Base-by-base conservation (phyloP, 2,797 vertebrate genomes). In the Phalloptychus januarius region DNA sequence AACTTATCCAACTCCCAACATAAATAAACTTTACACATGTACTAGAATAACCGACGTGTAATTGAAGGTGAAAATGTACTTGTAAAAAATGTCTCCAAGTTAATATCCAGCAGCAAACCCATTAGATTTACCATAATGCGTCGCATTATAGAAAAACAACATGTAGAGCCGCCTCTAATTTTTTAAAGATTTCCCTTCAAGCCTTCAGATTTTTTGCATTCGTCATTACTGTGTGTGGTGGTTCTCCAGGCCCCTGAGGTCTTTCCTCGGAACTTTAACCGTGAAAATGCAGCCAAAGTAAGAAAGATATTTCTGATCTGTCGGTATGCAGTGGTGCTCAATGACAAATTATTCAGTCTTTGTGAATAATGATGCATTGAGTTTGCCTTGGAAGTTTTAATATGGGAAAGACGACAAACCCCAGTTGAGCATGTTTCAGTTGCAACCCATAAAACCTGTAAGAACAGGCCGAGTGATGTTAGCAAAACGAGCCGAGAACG, bases 1-100 rank as follows among this genome's bases (percentile, higher is more conserved):
- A 88, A 87, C 3, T 5, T 73, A 76, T 70, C 20, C 44, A 45
- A 50, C 48, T 79, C 69, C 65, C 77, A 71, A 67, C 42, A 45
- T 75, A 52, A 77, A 81, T 52, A 46, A 50, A 79, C 42, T 61
- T 54, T n/a, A 45, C 38, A 45, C 72, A 25, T 48, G 65, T 42
- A 72, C 15, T 65, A 46, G 31, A 81, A 46, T 28, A 74, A 79
- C 71, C 44, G 58, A 77, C 61, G 6, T 75, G n/a, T 33, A 40
- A 25, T 50, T 31, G 2, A 42, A 61, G 65, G 56, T 7, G 10
- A 69, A 70, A 81, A 40, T 58, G 45, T 31, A 13, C 72, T 40
- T 40, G 44, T 36, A 72, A 58, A 58, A 38, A 54, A 77, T 40
- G 50, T 48, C 61, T 74, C 71, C 40, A 18, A 56, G 36, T 56